Percentiles rank a stretch among this genome's conserved stretches.
Conservation (phyloP, 1,140 invertebrate genomes). For the Microplitis mediator region DNA sequence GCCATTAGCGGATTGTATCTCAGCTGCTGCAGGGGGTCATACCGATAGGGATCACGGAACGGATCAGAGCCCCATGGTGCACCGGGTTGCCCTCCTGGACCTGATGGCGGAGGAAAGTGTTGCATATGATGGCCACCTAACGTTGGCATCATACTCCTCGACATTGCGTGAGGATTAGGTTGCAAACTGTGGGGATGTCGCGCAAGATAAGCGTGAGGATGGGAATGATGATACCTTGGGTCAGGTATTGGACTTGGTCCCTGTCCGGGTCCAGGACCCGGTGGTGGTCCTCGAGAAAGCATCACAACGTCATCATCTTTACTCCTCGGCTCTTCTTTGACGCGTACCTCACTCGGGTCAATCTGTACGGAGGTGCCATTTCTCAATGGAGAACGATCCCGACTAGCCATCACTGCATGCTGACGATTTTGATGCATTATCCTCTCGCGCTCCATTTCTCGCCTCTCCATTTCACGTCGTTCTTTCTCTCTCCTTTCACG, state of each 20-base stretch:
- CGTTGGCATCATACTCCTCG: conserved; percentile 62
- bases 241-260: conserved; percentile 54
- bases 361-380: conserved; percentile 65
- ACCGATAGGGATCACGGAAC: conserved; percentile 71
- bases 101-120: conserved; percentile 62
- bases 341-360: conserved; percentile 61
- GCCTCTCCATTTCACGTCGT: conserved; percentile 72
- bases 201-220: conserved; percentile 52
- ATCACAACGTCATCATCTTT: conserved; percentile 69
- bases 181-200: conserved; percentile 55
- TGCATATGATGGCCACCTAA: conserved; percentile 63
- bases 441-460: conserved; percentile 72
- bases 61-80: conserved; percentile 68
- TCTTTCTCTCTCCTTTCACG: conserved; percentile 61
- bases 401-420: conserved; percentile 51
- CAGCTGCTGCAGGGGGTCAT: conserved; percentile 69
- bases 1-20: conserved; percentile 77
- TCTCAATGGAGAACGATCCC: conserved; percentile 74
- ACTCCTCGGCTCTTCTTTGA: conserved; percentile 69
- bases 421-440: conserved; percentile 66
- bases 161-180: conserved; percentile 56
- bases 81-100: conserved; percentile 57
- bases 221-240: conserved; percentile 52
- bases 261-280: conserved; percentile 30
- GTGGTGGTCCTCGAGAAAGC: conserved; percentile 62